Evolutionary conservation across 2,113 vertebrate species (phyloP).

Genomic region (Sterna hirundo): DNA sequence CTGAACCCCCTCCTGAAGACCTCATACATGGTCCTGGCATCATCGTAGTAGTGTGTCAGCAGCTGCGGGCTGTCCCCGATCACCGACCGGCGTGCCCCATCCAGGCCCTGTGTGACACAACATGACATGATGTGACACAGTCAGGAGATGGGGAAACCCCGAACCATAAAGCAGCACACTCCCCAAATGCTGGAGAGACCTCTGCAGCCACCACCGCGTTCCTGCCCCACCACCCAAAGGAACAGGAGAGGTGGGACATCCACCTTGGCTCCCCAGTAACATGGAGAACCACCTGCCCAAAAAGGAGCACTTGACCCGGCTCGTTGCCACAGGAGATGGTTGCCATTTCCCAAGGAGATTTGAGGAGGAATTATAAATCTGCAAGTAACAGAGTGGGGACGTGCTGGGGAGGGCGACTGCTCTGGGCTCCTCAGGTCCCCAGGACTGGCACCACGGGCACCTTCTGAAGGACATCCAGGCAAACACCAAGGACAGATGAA

Average conservation of each 20-base stretch:
- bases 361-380: background rate
- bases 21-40: slow-evolving; percentile 95
- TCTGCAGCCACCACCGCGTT: background rate
- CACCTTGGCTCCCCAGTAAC: background rate
- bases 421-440: background rate
- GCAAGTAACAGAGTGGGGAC: background rate
- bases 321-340: background rate
- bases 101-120: slow-evolving; percentile 59
- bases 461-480: background rate
- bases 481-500: background rate
- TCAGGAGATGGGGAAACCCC: background rate
- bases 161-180: background rate
- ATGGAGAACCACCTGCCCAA: background rate
- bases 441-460: background rate
- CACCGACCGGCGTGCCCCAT: slow-evolving; percentile 86
- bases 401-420: background rate
- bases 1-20: slow-evolving; percentile 92
- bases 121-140: background rate
- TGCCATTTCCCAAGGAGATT: background rate
- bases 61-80: slow-evolving; percentile 83
- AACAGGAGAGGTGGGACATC: accelerated
- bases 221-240: background rate
- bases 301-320: background rate
- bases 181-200: background rate
- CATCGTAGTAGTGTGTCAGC: slow-evolving; percentile 91